Evolutionary conservation across 2,797 vertebrate genomes (phyloP).

Genomic region (Petrocephalus sullivani): DNA sequence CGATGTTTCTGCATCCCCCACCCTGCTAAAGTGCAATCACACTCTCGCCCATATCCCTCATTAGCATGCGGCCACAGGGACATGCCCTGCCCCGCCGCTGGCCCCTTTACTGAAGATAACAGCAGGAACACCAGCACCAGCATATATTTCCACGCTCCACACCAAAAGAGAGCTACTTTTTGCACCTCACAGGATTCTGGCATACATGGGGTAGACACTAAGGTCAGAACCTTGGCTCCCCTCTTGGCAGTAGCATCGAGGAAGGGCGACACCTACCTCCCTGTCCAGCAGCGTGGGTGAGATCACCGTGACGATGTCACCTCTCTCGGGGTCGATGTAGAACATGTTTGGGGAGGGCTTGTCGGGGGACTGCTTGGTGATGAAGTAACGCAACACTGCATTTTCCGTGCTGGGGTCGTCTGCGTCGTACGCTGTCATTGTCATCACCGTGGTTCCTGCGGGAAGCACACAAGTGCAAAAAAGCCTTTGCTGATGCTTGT

Average conservation of each 20-base stretch:
- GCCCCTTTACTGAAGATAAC: neutral
- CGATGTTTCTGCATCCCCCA: slow-evolving; percentile 66
- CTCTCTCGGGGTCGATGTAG: slow-evolving; percentile 89
- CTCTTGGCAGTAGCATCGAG: too few species aligned
- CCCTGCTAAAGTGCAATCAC: slow-evolving; percentile 68
- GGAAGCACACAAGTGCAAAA: neutral
- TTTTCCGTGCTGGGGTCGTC: slow-evolving; percentile 87
- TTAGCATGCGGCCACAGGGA: neutral
- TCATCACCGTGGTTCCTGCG: slow-evolving; percentile 89
- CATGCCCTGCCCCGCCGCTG: neutral
- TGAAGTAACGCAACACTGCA: slow-evolving; percentile 85
- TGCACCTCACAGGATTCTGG: neutral
- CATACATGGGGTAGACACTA: neutral
- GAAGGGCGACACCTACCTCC: slow-evolving; percentile 64
- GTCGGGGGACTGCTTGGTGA: slow-evolving; percentile 84
- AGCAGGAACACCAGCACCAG: neutral
- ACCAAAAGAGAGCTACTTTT: neutral
- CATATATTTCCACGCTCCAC: neutral
- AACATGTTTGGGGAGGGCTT: slow-evolving; percentile 96
- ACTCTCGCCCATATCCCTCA: neutral
- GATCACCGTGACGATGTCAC: slow-evolving; percentile 91
- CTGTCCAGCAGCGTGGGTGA: slow-evolving; percentile 79
- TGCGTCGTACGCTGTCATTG: slow-evolving; percentile 83
- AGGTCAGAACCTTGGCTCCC: neutral
- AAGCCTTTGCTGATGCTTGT: neutral